phyloP scores from a whole-genome alignment of 2,113 vertebrate genomes.

The Polyodon spathula region DNA sequence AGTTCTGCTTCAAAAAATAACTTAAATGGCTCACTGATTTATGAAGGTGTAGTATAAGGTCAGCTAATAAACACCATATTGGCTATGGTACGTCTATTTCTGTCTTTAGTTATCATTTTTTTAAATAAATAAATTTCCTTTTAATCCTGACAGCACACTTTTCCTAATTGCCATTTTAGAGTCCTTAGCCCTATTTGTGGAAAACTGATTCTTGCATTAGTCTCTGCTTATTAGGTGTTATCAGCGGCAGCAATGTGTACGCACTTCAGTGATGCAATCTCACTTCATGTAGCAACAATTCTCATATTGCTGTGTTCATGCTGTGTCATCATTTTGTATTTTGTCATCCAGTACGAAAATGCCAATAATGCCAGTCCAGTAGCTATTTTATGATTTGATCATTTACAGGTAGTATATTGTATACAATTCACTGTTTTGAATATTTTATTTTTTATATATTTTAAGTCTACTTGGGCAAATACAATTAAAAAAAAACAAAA shows the following conservation, averaged over 20 bases:
- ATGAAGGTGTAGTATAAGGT: constrained; percentile 56
- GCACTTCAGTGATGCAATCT: constrained; percentile 12
- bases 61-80: constrained; percentile 52
- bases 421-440: too few relatives aligned
- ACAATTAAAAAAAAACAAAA: too few relatives aligned
- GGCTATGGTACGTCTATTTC: constrained; percentile 47
- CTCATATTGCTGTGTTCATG: too few relatives aligned
- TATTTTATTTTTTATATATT: too few relatives aligned
- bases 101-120: constrained; percentile 58
- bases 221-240: constrained; percentile 31
- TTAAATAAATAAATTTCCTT: constrained; percentile 48
- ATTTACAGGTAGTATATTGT: too few relatives aligned
- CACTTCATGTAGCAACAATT: too few relatives aligned
- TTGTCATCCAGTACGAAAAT: too few relatives aligned
- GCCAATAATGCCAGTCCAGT: too few relatives aligned
- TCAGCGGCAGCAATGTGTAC: constrained; percentile 14
- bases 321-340: too few relatives aligned
- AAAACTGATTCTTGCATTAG: constrained; percentile 25
- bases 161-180: constrained; percentile 39
- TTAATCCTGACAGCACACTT: constrained; percentile 38
- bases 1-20: constrained; percentile 46
- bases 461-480: too few relatives aligned
- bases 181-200: constrained; percentile 38
- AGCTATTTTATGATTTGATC: too few relatives aligned
- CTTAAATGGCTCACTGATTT: constrained; percentile 55